Conservation (phyloP, 1,140 invertebrate genomes). For the Heliconius hewitsoni region DNA sequence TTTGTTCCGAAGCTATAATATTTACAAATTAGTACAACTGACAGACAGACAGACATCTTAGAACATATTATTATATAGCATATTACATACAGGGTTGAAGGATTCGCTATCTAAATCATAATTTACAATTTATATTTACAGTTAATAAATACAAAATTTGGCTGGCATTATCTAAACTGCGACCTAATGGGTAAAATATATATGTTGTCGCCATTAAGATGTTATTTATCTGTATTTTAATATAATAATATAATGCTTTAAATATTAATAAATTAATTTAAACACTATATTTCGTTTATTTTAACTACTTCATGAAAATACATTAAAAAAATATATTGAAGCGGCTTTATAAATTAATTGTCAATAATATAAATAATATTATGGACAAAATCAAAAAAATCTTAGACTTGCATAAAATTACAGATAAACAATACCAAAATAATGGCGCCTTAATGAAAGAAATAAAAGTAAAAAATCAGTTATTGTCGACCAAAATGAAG, state of each 20-base stretch:
- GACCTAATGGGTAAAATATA: slow-evolving; percentile 33
- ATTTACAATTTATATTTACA: slow-evolving; percentile 75
- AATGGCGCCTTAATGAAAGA: slow-evolving; percentile 6
- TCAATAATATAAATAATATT: too few relatives aligned
- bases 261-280: too few relatives aligned
- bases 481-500: slow-evolving; percentile 55
- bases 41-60: background rate
- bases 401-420: background rate
- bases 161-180: slow-evolving; percentile 53
- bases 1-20: slow-evolving; percentile 45
- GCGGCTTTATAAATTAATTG: too few relatives aligned
- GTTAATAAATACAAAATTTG: slow-evolving; percentile 77
- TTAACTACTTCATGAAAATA: too few relatives aligned
- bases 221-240: slow-evolving; percentile 1
- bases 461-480: slow-evolving; percentile 40
- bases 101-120: slow-evolving; percentile 76
- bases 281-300: too few relatives aligned
- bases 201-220: slow-evolving; percentile 10
- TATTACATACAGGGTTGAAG: slow-evolving; percentile 44
- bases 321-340: too few relatives aligned
- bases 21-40: slow-evolving; percentile 43
- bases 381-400: background rate
- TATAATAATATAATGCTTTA: background rate
- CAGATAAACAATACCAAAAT: background rate
- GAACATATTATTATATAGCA: slow-evolving; percentile 7